Evolutionary conservation across 2,888 invertebrate species (phyloP), one percentile per base, ranked within the genome.

Genomic region (Phyllotreta striolata): DNA sequence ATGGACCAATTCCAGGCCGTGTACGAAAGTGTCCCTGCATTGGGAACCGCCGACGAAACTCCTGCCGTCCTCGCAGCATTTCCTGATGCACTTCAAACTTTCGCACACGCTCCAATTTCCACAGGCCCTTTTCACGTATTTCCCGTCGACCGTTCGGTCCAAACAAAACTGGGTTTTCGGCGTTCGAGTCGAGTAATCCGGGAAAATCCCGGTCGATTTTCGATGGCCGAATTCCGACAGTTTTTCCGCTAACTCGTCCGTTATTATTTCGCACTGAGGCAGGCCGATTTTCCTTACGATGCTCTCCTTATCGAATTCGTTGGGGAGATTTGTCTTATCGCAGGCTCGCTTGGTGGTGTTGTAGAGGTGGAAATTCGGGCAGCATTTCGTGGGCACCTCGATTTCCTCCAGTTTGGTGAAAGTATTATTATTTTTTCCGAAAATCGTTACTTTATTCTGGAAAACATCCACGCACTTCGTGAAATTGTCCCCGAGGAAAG

Each of bases 11-110:
- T 76, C 66, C 38, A 78, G 39, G 5, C 78, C 78, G 55, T 76
- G 59, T 4, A 64, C 68, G 9, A 72, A 73, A 4, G 74, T 75
- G 39, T 67, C 63, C 10, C 38, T 37, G 66, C 79, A 79, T 24
- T 62, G 65, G 0, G 72, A 69, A 9, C 74, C 76, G 59, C 74
- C 74, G 4, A 77, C 77, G 64, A 79, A 86, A 70, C 85, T 84
- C 47, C 85, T 71, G 12, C 85, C 86, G 13, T 84, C 78, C 1
- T 84, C 84, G 72, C 86, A 86, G 70, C 86, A 86, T 74, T 86
- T 86, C 54, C 81, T 82, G 1, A 86, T 67, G 68, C 85, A 84
- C 63, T 63, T 71, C 12, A 69, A 67, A 5, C 37, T 58, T 8
- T 70, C 59, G 54, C 77, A 77, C 39, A 75, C 56, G 6, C 68